Evolutionary conservation across 2,113 vertebrate species (phyloP).

Genomic region (Etheostoma cragini): DNA sequence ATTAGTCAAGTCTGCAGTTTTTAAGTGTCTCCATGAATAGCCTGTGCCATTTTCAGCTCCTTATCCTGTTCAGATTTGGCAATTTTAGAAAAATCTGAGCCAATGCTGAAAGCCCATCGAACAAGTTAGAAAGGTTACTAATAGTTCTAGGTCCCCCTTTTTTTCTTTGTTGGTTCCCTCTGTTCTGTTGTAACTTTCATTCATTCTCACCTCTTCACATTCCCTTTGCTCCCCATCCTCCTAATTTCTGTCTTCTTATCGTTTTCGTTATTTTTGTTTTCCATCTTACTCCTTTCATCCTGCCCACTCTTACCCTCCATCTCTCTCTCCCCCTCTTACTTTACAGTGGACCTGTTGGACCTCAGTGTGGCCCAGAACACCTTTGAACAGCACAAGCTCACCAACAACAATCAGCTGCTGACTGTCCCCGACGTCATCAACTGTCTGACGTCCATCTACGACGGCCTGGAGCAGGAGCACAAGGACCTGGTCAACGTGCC

Average conservation of each 20-base stretch:
- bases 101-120: constrained; percentile 22
- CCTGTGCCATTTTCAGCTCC: constrained; percentile 31
- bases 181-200: constrained; percentile 17
- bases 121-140: constrained; percentile 32
- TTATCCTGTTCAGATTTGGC: constrained; percentile 21
- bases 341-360: constrained; percentile 94
- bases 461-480: constrained; percentile 94
- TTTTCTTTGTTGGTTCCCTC: constrained; percentile 15
- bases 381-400: constrained; percentile 93
- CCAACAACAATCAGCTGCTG: constrained; percentile 91
- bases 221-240: background rate
- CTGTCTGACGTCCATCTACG: constrained; percentile 93
- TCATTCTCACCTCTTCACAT: background rate
- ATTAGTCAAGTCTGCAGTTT: constrained; percentile 42
- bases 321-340: background rate
- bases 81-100: constrained; percentile 30
- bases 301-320: background rate
- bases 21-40: constrained; percentile 45
- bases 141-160: background rate
- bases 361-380: constrained; percentile 91
- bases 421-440: constrained; percentile 94
- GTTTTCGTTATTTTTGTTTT: background rate
- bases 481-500: constrained; percentile 96
- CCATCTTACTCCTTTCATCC: background rate
- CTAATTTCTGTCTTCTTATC: background rate